These are phyloP conservation scores for Zosterops japonicus DNA, from an alignment of 2,113 vertebrate genomes.

Conservation along the genomic window DNA sequence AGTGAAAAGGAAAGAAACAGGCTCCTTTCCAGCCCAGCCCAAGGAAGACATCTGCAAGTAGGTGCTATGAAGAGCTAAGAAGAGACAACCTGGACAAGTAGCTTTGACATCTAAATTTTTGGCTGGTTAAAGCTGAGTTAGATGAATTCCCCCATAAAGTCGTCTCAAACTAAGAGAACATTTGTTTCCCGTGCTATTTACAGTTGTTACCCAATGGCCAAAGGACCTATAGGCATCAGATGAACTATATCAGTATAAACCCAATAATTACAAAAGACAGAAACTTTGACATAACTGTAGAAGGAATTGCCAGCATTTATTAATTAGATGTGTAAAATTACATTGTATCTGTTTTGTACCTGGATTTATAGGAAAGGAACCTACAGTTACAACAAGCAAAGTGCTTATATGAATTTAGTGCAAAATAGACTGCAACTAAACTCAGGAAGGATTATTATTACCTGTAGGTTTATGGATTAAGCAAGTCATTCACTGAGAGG, in stretches of 20 bases:
- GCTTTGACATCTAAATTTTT: background rate
- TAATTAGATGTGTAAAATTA: background rate
- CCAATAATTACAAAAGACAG: background rate
- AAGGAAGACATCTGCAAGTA: background rate
- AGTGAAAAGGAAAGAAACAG: background rate
- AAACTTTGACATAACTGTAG: background rate
- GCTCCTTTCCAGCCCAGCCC: background rate
- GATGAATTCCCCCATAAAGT: background rate
- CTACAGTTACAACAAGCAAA: background rate
- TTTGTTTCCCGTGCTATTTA: background rate
- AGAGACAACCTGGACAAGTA: background rate
- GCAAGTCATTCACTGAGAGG: background rate
- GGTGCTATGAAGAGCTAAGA: background rate
- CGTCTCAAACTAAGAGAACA: background rate
- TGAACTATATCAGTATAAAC: background rate
- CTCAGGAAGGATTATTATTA: background rate
- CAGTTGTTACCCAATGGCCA: background rate
- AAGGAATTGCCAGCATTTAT: background rate
- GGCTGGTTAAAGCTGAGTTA: background rate
- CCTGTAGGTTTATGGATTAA: slow-evolving; percentile 27
- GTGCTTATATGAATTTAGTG: background rate
- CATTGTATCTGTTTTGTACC: background rate
- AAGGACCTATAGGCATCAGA: background rate
- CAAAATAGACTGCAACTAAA: background rate
- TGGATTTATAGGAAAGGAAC: background rate